Base-by-base conservation (phyloP, 2,797 vertebrate genomes). In the Eleutherodactylus coqui region DNA sequence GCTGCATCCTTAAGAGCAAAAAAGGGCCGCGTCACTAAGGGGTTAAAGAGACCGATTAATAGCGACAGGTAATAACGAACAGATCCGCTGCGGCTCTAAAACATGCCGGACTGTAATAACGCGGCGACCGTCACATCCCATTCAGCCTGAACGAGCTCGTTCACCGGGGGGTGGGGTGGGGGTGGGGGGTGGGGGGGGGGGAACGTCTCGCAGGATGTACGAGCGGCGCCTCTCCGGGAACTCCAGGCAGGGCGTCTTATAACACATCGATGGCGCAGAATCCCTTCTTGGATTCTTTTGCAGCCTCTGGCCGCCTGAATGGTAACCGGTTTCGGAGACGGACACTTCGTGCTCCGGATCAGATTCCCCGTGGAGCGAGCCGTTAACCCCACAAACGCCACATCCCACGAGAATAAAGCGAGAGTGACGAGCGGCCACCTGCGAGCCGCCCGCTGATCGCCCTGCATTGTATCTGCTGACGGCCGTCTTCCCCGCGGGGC, bases 201-300 rank as follows among this genome's bases (percentile, higher is more conserved):
- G 34, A 17, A 45, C 90, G 89, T 88, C 85, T 90, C 86, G 87
- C 90, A 87, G 91, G 90, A 92, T 92, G 90, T 92, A 88, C 90
- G 88, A 79, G 87, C 86, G 85, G 89, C 47, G 89, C 87, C 84
- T 90, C 90, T 73, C 79, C 87, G 62, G 47, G 49, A 79, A 77
- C 41, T 51, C 27, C 45, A 72, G 67, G 17, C 80, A 55, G 10
- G 88, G 89, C 88, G 27, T 34, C 89, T 88, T 90, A 91, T 89
- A 29, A 45, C 24, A 79, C 60, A 60, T 41, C 27, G 89, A 85
- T 88, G 88, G 88, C 88, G 88, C 87, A 89, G 85, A 89, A 90
- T 86, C 47, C 47, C 36, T 34, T 60, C 11, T 36, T 78, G 49
- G 21, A 38, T 21, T 90, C 90, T 89, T 27, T 36, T n/a, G 53